Evolutionary conservation across 2,888 invertebrate genomes (phyloP).

Genomic region (Zeuzera pyrina): DNA sequence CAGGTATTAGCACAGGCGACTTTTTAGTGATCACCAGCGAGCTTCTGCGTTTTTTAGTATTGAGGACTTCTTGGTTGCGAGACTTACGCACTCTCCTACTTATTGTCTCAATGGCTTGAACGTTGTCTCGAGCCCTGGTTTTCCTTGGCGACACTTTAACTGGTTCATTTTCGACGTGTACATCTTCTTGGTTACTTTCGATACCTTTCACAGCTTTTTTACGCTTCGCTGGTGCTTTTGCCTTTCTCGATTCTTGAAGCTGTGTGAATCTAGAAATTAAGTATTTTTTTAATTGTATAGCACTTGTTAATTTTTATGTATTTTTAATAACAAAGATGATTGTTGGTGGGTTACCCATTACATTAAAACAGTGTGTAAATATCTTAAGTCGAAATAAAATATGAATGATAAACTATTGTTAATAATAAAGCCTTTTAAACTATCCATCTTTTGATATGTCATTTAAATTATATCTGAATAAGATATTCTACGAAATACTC

Average conservation of each 20-base stretch:
- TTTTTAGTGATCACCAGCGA: constrained; percentile 38
- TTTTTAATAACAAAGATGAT: too few species aligned
- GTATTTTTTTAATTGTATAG: too few species aligned
- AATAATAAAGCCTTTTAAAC: too few species aligned
- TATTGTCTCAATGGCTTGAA: constrained; percentile 5
- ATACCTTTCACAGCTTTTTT: constrained; percentile 5
- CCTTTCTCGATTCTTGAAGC: not conserved
- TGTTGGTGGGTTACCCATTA: too few species aligned
- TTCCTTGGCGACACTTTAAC: constrained; percentile 16
- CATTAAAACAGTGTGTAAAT: too few species aligned
- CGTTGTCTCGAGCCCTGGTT: constrained; percentile 12
- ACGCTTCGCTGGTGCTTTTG: constrained; percentile 2
- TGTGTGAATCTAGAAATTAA: constrained; percentile 10
- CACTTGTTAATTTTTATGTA: too few species aligned
- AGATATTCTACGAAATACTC: too few species aligned
- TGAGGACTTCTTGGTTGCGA: constrained; percentile 6
- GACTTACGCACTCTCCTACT: constrained; percentile 7
- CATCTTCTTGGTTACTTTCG: constrained; percentile 3
- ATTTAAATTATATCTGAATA: too few species aligned
- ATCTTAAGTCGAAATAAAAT: too few species aligned
- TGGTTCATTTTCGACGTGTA: not conserved
- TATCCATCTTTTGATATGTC: too few species aligned
- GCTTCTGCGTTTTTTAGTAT: constrained; percentile 24
- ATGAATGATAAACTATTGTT: too few species aligned
- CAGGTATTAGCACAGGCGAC: constrained; percentile 30